Base-by-base conservation (phyloP, 2,888 invertebrate species). In the Brachyptera putata region DNA sequence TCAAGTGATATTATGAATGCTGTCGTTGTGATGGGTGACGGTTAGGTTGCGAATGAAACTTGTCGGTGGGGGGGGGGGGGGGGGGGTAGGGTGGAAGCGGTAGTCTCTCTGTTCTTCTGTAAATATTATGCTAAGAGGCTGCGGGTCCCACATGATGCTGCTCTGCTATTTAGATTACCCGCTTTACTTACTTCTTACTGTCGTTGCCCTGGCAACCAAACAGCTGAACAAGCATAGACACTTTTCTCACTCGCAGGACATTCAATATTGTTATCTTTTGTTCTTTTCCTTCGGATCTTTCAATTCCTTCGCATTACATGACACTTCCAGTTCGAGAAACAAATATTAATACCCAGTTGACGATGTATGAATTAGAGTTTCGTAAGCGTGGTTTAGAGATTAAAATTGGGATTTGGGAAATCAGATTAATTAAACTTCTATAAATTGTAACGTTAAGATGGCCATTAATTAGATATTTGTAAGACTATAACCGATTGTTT, bases 51-150 rank as follows among this genome's bases (percentile, higher is more conserved):
- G n/a, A n/a, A 30, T 21, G 36, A 48, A 18, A 21, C 14, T n/a
- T n/a, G 48, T 7, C 18, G 14, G 16, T n/a, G 18, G 13, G 25
- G 5, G 25, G n/a, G 21, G 5, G 25, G 21, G 48, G 48, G 21
- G 21, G 25, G 14, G 34, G 25, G 21, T 48, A 48, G 21, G 21
- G 25, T 14, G 34, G 34, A 11, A 11, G 34, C 5, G 34, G 7
- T 21, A n/a, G 39, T 7, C 25, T 30, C 18, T 26, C 46, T 56
- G 48, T 43, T 56, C 16, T 46, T 46, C 22, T 30, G 60, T 60
- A 60, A 60, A 60, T 60, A 60, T 60, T 60, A 60, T 60, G 56
- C 46, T 22, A 56, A 56, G 56, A 21, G 34, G 3, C 30, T 60
- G 60, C 60, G 60, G 60, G 60, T 24, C 60, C 60, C 60, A 60